A percentile compares a stretch with the other conserved stretches of the same genome.
Evolutionary conservation across 2,888 invertebrate species (phyloP).

Genomic region (Cheilosia urbana): DNA sequence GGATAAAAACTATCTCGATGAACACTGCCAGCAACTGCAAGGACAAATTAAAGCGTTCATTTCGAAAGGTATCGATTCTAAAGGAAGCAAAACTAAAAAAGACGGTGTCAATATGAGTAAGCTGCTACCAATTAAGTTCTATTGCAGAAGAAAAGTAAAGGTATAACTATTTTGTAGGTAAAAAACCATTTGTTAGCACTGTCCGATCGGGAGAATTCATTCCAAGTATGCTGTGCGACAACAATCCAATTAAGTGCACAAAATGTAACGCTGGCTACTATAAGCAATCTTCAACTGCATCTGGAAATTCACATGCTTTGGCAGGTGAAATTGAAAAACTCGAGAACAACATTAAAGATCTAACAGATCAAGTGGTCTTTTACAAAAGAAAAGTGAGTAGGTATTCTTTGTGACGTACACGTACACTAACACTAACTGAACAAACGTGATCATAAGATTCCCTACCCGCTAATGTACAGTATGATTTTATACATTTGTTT

Average conservation of each 20-base stretch:
- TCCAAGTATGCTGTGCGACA: slow-evolving; percentile 75
- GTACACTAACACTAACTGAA: no score
- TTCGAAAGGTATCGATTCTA: slow-evolving; percentile 84
- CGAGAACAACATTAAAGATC: slow-evolving; percentile 82
- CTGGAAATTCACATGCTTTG: slow-evolving; percentile 32
- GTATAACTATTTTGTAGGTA: slow-evolving; percentile 76
- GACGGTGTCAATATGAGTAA: slow-evolving; percentile 77
- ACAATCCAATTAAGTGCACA: slow-evolving; percentile 78
- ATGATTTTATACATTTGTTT: no score
- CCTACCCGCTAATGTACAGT: no score
- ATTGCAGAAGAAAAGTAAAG: neutral
- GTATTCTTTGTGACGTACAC: no score
- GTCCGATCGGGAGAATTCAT: slow-evolving; percentile 81
- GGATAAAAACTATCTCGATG: slow-evolving; percentile 84
- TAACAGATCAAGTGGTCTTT: slow-evolving; percentile 83
- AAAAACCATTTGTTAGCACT: slow-evolving; percentile 82
- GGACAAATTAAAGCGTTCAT: slow-evolving; percentile 84
- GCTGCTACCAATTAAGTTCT: slow-evolving; percentile 2
- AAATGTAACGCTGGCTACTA: slow-evolving; percentile 81
- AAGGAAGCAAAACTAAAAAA: slow-evolving; percentile 78
- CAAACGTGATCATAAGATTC: no score
- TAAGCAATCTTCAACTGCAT: slow-evolving; percentile 77
- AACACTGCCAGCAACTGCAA: slow-evolving; percentile 84
- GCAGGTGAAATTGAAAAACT: slow-evolving; percentile 82
- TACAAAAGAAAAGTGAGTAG: slow-evolving; percentile 83